These are phyloP conservation scores for Phymatocera aterrima DNA, from an alignment of 2,888 invertebrate species.

Conservation along the genomic window DNA sequence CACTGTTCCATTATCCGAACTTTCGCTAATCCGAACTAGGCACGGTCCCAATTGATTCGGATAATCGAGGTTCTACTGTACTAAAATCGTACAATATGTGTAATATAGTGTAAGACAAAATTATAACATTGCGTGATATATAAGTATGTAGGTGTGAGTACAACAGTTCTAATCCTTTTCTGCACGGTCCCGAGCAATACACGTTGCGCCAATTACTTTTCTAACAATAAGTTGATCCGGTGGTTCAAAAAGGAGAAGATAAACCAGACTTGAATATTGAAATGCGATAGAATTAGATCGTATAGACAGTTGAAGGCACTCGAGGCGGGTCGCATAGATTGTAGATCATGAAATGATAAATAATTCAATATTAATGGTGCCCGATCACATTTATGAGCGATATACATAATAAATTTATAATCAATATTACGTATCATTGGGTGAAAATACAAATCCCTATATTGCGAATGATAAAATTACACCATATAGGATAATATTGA, in stretches of 20 bases:
- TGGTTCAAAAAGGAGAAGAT: no score
- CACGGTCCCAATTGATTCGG: no score
- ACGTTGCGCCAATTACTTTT: no score
- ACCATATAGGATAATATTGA: neutral
- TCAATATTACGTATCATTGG: neutral
- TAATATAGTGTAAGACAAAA: neutral
- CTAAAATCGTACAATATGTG: neutral
- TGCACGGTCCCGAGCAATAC: neutral
- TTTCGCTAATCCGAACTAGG: no score
- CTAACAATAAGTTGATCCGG: no score
- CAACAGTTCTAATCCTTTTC: no score
- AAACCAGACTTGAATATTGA: constrained; percentile 11
- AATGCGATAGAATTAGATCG: constrained; percentile 35
- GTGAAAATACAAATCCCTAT: neutral
- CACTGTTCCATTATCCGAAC: no score
- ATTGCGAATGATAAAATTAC: neutral
- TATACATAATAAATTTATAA: neutral
- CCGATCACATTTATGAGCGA: constrained; percentile 2
- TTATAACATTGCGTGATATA: neutral
- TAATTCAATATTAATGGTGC: constrained; percentile 18
- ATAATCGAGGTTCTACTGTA: no score
- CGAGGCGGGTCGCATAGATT: constrained; percentile 36
- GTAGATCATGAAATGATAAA: neutral
- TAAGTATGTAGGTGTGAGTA: neutral
- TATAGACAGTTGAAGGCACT: constrained; percentile 30